Evolutionary conservation across 2,113 vertebrate genomes (phyloP).

Genomic region (Uropsilus gracilis): DNA sequence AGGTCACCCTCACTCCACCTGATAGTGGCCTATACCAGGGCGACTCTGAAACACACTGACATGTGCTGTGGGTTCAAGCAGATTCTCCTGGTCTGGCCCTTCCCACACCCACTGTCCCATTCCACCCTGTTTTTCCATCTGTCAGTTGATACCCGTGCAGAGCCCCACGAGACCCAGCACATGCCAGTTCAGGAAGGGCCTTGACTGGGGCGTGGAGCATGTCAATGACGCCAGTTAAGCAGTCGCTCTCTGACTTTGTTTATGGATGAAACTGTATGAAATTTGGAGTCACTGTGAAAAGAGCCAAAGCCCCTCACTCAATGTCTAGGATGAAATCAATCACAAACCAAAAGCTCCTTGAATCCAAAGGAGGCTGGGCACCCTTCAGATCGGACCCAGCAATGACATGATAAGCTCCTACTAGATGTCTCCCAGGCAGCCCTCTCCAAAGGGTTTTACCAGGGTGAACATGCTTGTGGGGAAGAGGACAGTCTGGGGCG

Average conservation of each 20-base stretch:
- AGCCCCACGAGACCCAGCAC: background rate
- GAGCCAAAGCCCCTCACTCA: background rate
- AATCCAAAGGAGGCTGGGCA: background rate
- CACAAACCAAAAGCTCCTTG: background rate
- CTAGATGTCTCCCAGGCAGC: background rate
- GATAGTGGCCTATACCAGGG: background rate
- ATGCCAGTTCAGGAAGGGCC: too few relatives aligned
- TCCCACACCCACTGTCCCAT: background rate
- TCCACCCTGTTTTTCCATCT: background rate
- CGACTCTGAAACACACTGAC: background rate
- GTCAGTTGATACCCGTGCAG: background rate
- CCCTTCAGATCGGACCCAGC: background rate
- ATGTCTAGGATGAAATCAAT: background rate
- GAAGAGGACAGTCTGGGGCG: background rate
- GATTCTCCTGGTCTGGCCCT: background rate
- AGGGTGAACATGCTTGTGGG: background rate
- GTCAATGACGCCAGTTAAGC: too few relatives aligned
- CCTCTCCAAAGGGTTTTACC: background rate
- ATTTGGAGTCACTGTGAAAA: background rate
- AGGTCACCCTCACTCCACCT: background rate
- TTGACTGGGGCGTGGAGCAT: accelerated
- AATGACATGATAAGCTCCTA: background rate
- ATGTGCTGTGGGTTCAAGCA: background rate
- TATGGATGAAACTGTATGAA: background rate
- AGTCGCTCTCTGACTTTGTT: background rate